A percentile compares a stretch with the other conserved stretches of the same genome.
Evolutionary conservation across 2,888 invertebrate species (phyloP).

Genomic region (Leistus spinibarbis): DNA sequence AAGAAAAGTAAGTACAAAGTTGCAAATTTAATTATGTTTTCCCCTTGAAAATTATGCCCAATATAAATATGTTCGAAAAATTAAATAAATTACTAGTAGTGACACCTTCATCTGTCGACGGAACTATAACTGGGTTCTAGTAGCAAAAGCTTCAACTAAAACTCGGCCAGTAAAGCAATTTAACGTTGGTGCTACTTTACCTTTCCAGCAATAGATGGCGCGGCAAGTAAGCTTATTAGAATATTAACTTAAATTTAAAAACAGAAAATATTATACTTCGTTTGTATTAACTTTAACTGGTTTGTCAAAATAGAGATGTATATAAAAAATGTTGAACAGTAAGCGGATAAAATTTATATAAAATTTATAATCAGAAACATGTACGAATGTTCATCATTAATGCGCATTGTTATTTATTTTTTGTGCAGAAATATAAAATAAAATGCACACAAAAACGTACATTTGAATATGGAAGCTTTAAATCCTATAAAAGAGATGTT

Average conservation of each 20-base stretch:
- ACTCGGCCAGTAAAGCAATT: neutral
- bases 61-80: no score
- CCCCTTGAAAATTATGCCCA: no score
- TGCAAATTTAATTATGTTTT: no score
- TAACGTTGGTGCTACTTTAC: neutral
- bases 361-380: neutral
- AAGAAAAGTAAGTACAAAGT: no score
- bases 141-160: neutral
- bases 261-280: neutral
- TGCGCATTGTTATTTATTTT: neutral
- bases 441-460: conserved; percentile 25
- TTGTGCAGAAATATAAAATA: neutral
- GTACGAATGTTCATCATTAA: neutral
- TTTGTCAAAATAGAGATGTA: neutral
- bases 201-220: neutral
- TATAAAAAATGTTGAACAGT: neutral
- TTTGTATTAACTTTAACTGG: neutral
- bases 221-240: neutral
- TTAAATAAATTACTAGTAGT: neutral
- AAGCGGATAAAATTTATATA: neutral
- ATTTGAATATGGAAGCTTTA: conserved; percentile 29
- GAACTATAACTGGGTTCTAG: neutral
- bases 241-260: no score
- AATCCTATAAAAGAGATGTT: conserved; percentile 39
- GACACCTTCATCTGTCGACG: neutral